Conservation (phyloP, 2,888 invertebrate genomes). For the Eupithecia dodoneata region DNA sequence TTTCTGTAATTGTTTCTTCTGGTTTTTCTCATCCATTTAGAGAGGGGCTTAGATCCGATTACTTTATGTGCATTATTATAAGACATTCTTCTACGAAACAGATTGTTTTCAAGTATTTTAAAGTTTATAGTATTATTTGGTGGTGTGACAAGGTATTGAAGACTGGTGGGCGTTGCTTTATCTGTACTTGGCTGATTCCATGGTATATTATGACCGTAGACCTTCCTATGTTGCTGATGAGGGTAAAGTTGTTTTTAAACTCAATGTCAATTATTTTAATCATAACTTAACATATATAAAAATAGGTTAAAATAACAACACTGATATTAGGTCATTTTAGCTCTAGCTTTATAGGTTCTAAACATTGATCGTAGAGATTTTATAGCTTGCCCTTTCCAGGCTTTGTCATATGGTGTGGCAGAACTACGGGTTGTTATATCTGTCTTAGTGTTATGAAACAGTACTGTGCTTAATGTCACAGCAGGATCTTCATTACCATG, state of each 20-base stretch:
- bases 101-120: conserved; percentile 54
- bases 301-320: not conserved
- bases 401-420: not conserved
- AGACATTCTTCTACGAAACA: conserved; percentile 59
- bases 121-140: conserved; percentile 51
- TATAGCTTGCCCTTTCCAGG: conserved; percentile 2
- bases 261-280: not conserved
- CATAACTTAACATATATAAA: not conserved
- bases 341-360: conserved; percentile 15
- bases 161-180: conserved; percentile 45
- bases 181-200: conserved; percentile 56
- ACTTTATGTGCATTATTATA: conserved; percentile 50
- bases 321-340: not conserved
- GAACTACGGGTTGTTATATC: not conserved
- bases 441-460: not conserved
- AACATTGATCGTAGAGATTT: conserved; percentile 11
- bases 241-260: conserved; percentile 17
- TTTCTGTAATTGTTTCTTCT: not conserved
- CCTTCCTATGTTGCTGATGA: conserved; percentile 9
- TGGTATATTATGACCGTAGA: conserved; percentile 67
- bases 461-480: not conserved
- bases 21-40: conserved; percentile 19
- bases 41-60: conserved; percentile 38
- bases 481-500: not conserved
- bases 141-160: conserved; percentile 39